A percentile compares a stretch with the other conserved stretches of the same genome.
Evolutionary conservation across 2,888 invertebrate genomes (phyloP).

Genomic region (Gordius sp.): DNA sequence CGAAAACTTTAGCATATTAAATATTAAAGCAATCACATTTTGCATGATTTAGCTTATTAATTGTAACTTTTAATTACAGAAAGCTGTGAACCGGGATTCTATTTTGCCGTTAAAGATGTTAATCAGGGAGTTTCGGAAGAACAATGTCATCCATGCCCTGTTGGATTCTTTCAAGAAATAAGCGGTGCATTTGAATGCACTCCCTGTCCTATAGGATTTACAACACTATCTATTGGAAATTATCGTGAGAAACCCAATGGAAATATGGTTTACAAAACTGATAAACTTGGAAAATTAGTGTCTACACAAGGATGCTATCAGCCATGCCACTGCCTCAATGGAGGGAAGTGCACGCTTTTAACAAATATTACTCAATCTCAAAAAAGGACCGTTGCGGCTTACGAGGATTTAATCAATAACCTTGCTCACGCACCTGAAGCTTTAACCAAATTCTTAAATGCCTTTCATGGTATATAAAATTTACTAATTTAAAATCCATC

Average conservation of each 20-base stretch:
- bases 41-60: neutral
- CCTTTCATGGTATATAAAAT: too few species aligned
- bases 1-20: neutral
- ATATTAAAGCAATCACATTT: neutral
- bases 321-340: conserved; percentile 12
- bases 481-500: too few species aligned
- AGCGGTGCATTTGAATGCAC: conserved; percentile 64
- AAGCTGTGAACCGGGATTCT: neutral
- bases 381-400: too few species aligned
- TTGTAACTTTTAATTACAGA: neutral
- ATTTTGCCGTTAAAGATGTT: neutral
- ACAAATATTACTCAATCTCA: too few species aligned
- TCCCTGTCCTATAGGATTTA: conserved; percentile 67
- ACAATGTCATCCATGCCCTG: conserved; percentile 58
- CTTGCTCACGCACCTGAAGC: too few species aligned
- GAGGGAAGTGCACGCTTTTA: neutral
- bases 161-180: conserved; percentile 71
- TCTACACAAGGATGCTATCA: neutral
- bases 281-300: neutral
- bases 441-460: too few species aligned
- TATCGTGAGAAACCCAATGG: neutral
- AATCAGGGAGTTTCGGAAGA: neutral
- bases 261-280: neutral
- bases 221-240: conserved; percentile 34
- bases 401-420: too few species aligned